phyloP scores from a whole-genome alignment of 2,113 vertebrate genomes.

The Rafetus swinhoei region DNA sequence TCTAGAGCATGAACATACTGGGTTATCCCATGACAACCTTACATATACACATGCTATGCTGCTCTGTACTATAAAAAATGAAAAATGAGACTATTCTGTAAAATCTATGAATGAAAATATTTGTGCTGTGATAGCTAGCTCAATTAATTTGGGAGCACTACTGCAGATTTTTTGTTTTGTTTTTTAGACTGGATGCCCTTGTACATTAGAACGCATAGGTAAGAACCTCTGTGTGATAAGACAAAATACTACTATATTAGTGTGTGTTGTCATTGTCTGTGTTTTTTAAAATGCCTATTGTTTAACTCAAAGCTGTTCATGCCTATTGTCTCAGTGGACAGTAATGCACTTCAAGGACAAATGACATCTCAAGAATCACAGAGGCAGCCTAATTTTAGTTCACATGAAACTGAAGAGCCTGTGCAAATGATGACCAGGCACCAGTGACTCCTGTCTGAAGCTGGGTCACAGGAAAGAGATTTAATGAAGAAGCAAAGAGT shows the following conservation, averaged over 20 bases:
- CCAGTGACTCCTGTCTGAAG: conserved; percentile 30
- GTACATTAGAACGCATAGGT: background rate
- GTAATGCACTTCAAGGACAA: conserved; percentile 59
- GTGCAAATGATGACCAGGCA: conserved; percentile 47
- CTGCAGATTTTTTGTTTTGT: background rate
- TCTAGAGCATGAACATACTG: background rate
- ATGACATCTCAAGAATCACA: conserved; percentile 32
- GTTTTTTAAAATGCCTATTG: background rate
- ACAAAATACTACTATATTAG: background rate
- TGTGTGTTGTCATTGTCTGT: background rate
- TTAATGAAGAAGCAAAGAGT: conserved; percentile 2
- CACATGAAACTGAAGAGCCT: conserved; percentile 62
- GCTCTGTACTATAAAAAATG: background rate
- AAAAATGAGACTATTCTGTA: background rate
- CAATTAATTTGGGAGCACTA: background rate
- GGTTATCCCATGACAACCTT: background rate
- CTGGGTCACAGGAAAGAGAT: conserved; percentile 13
- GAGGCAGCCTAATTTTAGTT: conserved; percentile 68
- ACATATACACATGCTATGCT: background rate
- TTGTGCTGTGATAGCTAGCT: background rate
- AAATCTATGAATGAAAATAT: background rate
- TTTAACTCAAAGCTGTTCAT: conserved; percentile 12
- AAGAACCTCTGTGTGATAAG: background rate
- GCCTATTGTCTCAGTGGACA: conserved; percentile 32
- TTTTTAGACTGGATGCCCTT: background rate